Evolutionary conservation across 2,888 invertebrate genomes (phyloP).

Genomic region (Orthosia incerta): DNA sequence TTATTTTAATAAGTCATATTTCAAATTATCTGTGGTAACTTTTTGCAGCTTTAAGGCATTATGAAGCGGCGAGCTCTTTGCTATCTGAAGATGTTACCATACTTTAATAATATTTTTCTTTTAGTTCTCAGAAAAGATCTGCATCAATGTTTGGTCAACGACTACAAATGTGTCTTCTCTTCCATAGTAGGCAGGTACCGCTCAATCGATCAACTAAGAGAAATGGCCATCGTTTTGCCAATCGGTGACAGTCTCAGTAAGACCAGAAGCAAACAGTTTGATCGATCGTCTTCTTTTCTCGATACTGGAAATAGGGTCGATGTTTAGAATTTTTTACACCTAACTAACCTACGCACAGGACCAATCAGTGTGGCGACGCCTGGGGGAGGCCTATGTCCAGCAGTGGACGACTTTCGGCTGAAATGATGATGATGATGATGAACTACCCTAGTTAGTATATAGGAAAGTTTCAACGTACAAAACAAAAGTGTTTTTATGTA

Average conservation of each 20-base stretch:
- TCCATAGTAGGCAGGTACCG: conserved; percentile 27
- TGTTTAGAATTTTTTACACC: background rate
- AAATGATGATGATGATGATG: no score
- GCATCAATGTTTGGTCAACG: conserved; percentile 33
- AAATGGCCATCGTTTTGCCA: conserved; percentile 31
- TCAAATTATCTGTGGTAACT: conserved; percentile 27
- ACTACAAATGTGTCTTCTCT: background rate
- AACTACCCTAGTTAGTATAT: no score
- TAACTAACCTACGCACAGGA: no score
- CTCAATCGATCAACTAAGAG: conserved; percentile 43
- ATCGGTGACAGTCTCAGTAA: conserved; percentile 17
- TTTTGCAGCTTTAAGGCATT: conserved; percentile 37
- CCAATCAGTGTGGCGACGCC: no score
- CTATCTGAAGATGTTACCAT: background rate
- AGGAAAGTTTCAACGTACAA: no score
- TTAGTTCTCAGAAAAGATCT: conserved; percentile 8
- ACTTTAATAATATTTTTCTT: conserved; percentile 7
- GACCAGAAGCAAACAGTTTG: conserved; percentile 16
- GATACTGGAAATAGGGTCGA: background rate
- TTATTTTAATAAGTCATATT: conserved; percentile 53
- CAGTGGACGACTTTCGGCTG: no score
- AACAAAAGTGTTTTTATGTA: no score
- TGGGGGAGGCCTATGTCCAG: no score
- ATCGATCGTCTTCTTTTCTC: conserved; percentile 21
- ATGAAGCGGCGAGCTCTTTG: conserved; percentile 21